Percentiles rank a stretch among this genome's conserved stretches.
Conservation (phyloP, 2,888 invertebrate species). For the Leucoptera coffeella region DNA sequence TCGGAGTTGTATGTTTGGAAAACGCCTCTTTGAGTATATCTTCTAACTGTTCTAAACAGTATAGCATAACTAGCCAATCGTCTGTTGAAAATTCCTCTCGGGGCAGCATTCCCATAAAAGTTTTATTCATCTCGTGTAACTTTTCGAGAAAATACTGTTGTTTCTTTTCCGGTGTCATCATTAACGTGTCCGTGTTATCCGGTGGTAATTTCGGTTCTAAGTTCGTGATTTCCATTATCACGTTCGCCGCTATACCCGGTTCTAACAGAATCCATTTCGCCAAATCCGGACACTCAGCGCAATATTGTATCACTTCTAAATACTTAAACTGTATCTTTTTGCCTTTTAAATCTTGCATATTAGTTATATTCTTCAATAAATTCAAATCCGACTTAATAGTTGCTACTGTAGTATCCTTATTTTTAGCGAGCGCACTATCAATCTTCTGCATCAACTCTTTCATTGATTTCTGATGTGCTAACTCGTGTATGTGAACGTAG, state of each 20-base stretch:
- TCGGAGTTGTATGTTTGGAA: conserved; percentile 14
- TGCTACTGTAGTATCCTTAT: too few relatives aligned
- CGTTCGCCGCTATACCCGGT: conserved; percentile 25
- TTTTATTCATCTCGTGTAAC: conserved; percentile 22
- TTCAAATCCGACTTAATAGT: too few relatives aligned
- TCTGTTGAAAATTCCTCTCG: conserved; percentile 25
- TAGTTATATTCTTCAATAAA: too few relatives aligned
- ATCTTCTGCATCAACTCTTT: too few relatives aligned
- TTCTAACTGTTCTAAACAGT: conserved; percentile 27
- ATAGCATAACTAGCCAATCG: conserved; percentile 36
- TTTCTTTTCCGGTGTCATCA: conserved; percentile 18
- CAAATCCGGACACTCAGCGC: conserved; percentile 25
- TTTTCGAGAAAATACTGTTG: conserved; percentile 25
- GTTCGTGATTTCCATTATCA: conserved; percentile 25
- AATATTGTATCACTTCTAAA: conserved; percentile 24
- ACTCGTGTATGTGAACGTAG: conserved; percentile 26
- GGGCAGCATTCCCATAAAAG: conserved; percentile 30
- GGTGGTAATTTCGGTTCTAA: conserved; percentile 13
- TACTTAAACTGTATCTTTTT: conserved; percentile 38
- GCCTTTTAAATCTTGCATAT: too few relatives aligned
- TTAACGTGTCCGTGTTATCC: conserved; percentile 8
- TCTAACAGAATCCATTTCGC: conserved; percentile 24
- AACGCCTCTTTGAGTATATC: conserved; percentile 22
- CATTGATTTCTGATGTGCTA: conserved; percentile 21
- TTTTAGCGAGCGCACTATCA: too few relatives aligned